Evolutionary conservation across 2,113 vertebrate genomes (phyloP).

Genomic region (Capricornis sumatraensis): DNA sequence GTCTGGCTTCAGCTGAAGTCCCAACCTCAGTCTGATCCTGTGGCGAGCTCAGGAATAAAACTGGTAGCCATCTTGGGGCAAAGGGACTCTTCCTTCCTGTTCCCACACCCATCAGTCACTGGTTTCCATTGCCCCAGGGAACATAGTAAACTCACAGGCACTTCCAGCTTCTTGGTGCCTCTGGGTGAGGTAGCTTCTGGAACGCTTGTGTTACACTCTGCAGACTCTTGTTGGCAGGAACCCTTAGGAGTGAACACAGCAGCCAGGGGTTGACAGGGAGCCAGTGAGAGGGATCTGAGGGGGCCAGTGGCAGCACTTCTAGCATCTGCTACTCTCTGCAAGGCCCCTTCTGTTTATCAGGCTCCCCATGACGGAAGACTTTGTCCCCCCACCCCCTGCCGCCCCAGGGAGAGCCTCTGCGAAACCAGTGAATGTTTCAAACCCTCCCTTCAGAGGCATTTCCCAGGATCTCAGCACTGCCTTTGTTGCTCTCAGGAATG

Average conservation of each 20-base stretch:
- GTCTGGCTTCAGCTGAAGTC: not conserved
- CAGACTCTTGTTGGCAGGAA: not conserved
- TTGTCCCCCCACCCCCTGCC: not conserved
- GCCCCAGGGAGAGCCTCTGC: not conserved
- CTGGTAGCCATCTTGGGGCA: not conserved
- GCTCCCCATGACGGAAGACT: not conserved
- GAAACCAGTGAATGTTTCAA: not conserved
- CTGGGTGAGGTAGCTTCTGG: not conserved
- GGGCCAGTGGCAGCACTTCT: accelerated
- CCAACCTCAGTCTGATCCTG: not conserved
- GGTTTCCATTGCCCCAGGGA: not conserved
- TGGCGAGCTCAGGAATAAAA: not conserved
- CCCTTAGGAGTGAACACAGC: not conserved
- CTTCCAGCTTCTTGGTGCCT: not conserved
- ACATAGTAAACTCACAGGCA: no score
- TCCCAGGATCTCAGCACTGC: not conserved
- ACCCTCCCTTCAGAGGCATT: not conserved
- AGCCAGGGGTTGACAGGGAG: not conserved
- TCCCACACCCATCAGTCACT: no score
- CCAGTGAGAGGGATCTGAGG: not conserved
- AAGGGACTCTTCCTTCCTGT: not conserved
- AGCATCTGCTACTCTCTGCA: not conserved
- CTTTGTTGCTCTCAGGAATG: not conserved
- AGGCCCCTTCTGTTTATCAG: not conserved
- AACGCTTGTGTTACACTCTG: not conserved